Evolutionary conservation across 2,888 invertebrate species (phyloP), one percentile per base, ranked within the genome.

Genomic region (Boloria selene): DNA sequence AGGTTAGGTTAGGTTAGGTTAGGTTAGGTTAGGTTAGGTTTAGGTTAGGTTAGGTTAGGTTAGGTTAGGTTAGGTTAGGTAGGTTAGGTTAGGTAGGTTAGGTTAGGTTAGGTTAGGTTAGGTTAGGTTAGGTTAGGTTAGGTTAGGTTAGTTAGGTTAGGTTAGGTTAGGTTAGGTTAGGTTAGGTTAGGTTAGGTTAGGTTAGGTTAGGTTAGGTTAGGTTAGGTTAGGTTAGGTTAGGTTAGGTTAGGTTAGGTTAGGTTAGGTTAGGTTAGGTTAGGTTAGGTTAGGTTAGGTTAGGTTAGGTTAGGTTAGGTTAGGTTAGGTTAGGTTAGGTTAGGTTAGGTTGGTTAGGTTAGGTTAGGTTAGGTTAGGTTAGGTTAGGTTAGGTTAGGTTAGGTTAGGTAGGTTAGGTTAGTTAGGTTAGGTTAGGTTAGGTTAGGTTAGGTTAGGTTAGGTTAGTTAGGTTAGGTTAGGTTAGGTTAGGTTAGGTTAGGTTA

Each of bases 311-410:
- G 56, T 56, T 56, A 56, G 56, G 56, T 56, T 56, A 56, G 56
- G 56, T 56, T 56, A 56, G 56, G 56, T 56, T 56, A 56, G 55
- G 55, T 56, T 56, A 56, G 55, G 55, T 56, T 56, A 56, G 56
- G 38, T 56, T 44, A 44, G 56, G 56, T 56, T 56, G n/a, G n/a
- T n/a, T n/a, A n/a, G n/a, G n/a, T n/a, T n/a, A 56, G 56, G 56
- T 56, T 56, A 56, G 56, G 56, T 56, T 56, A 56, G 56, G 56
- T 56, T 56, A 56, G 55, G 55, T 56, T 56, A 56, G 55, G 55
- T 56, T 56, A 56, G 55, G 55, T 56, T 56, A 56, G 56, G 56
- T 56, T 56, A 56, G 56, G 56, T 56, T 56, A 56, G 56, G 56
- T 56, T 56, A 56, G 56, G 56, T 56, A 45, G 45, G 56, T n/a